Percentiles rank a stretch among this genome's conserved stretches.
These are phyloP conservation scores for Oeneis ivallda DNA, from an alignment of 2,888 invertebrate species.

Conservation along the genomic window DNA sequence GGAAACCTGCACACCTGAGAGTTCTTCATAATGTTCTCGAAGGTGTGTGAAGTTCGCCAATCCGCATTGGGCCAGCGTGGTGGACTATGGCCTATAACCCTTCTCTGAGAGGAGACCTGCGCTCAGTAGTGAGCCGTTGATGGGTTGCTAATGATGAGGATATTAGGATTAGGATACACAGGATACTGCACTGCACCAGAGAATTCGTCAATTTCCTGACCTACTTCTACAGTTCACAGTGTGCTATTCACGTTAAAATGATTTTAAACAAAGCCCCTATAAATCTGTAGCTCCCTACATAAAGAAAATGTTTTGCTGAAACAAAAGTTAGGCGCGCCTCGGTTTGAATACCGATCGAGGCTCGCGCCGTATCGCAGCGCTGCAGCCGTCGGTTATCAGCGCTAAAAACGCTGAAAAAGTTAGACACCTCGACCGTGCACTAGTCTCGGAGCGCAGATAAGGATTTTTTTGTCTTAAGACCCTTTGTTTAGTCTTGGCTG, in stretches of 20 bases:
- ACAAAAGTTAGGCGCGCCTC: slow-evolving; percentile 33
- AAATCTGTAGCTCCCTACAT: slow-evolving; percentile 8
- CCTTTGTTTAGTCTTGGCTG: background rate
- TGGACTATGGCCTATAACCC: no score
- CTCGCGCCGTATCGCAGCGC: slow-evolving; percentile 27
- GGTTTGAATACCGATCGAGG: slow-evolving; percentile 31
- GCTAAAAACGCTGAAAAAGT: slow-evolving; percentile 27
- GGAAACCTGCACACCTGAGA: background rate
- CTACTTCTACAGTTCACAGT: background rate
- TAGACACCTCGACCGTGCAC: slow-evolving; percentile 21
- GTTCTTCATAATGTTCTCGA: background rate
- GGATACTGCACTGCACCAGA: background rate
- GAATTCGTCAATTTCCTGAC: background rate
- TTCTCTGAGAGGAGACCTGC: no score
- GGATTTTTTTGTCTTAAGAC: background rate
- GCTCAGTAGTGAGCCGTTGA: no score
- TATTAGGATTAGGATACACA: background rate
- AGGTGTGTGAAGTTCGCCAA: no score
- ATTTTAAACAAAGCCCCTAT: slow-evolving; percentile 6
- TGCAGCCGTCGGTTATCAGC: slow-evolving; percentile 33
- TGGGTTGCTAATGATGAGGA: no score
- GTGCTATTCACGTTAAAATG: slow-evolving; percentile 5
- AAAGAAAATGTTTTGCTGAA: slow-evolving; percentile 27
- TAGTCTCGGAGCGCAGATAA: background rate
- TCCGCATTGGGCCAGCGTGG: no score